Evolutionary conservation across 2,888 invertebrate species (phyloP), one percentile per base, ranked within the genome.

Genomic region (Sympetrum striolatum): DNA sequence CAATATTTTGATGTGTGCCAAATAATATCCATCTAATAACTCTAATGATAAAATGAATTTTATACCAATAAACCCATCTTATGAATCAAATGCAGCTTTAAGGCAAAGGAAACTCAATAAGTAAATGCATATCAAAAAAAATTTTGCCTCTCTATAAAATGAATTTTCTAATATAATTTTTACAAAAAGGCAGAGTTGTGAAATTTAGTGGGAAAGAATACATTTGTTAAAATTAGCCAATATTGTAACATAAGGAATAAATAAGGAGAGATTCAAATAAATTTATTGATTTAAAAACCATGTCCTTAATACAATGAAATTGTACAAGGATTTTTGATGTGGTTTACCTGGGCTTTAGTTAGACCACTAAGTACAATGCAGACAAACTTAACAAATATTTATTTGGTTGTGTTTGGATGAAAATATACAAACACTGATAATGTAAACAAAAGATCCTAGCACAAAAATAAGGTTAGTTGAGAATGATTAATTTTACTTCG

Each of bases 271-370:
- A 86, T 86, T 86, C 86, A 86, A 86, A 86, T 86, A 86, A 86
- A 86, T 86, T 86, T 86, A 86, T 86, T 86, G 86, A 86, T 86
- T 86, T 86, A 86, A 60, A 86, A 86, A 86, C 86, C 60, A 37
- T 86, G 53, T 86, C 86, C 86, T 86, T 86, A 64, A 86, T 86
- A 86, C 86, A 86, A 86, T 60, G 64, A 15, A 37, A 86, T 86
- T 90, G 90, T 90, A 90, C 90, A 90, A 81, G 81, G 81, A 80
- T 22, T 35, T 80, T 90, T 80, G 53, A 80, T 80, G 90, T 90
- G 90, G 90, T 53, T 90, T 37, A 80, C 81, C 81, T 80, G 90
- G 90, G 90, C 80, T 90, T 90, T 90, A 90, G 90, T 90, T 90
- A 90, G 90, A 90, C 90, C 90, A 80, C 90, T 80, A 90, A 80